Percentiles rank a stretch among this genome's conserved stretches.
Evolutionary conservation across 1,140 invertebrate species (phyloP).

Genomic region (Saxidomus purpurata): DNA sequence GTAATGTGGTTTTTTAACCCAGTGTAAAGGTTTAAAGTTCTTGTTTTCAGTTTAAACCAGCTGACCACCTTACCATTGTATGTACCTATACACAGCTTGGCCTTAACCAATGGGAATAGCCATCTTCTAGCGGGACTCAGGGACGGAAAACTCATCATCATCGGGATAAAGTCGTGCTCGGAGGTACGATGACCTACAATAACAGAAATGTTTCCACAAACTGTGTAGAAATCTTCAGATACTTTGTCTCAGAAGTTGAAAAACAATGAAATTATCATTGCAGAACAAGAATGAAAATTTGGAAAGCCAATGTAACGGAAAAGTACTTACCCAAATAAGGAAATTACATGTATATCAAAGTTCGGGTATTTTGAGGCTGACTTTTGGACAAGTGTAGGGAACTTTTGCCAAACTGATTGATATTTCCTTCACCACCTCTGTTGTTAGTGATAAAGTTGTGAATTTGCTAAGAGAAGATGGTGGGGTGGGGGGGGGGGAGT

Average conservation of each 20-base stretch:
- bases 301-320: neutral
- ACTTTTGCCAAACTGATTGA: too few species aligned
- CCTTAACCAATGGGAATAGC: constrained; percentile 88
- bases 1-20: too few species aligned
- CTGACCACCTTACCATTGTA: constrained; percentile 87
- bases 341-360: too few species aligned
- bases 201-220: neutral
- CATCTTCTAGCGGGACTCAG: constrained; percentile 89
- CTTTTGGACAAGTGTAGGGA: too few species aligned
- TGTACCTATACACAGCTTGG: constrained; percentile 88
- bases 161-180: constrained; percentile 83
- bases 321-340: neutral
- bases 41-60: constrained; percentile 80
- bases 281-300: neutral
- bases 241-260: neutral
- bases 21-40: too few species aligned
- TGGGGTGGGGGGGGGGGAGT: too few species aligned
- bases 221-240: neutral
- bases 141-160: constrained; percentile 89
- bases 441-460: too few species aligned
- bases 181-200: constrained; percentile 16
- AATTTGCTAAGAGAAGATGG: too few species aligned
- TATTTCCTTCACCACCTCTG: too few species aligned
- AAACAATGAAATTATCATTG: neutral
- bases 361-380: too few species aligned